phyloP scores from a whole-genome alignment of 2,113 vertebrate species.

The Climacteris rufus region DNA sequence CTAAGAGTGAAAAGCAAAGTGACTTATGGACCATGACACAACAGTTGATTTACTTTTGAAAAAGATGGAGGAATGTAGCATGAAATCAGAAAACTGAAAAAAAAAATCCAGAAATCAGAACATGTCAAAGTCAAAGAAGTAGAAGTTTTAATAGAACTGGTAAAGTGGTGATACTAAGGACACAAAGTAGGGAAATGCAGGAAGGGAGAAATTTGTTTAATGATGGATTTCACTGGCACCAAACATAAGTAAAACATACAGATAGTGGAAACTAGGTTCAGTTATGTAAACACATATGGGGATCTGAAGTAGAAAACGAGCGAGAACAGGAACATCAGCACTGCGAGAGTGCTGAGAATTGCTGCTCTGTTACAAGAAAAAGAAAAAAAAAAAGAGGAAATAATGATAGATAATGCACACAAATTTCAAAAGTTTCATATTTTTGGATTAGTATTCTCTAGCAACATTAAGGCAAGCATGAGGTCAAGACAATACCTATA shows the following conservation, averaged over 20 bases:
- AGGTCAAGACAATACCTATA: not conserved
- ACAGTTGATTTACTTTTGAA: not conserved
- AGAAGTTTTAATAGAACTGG: not conserved
- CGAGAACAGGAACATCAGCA: not conserved
- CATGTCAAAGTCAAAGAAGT: not conserved
- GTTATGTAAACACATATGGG: not conserved
- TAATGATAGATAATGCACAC: not conserved
- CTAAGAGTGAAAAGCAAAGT: not conserved
- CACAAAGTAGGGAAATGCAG: not conserved
- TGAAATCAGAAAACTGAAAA: not conserved
- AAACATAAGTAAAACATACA: not conserved
- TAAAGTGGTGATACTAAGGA: not conserved
- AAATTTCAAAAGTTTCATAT: not conserved
- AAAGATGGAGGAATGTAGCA: not conserved
- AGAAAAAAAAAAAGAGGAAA: not conserved
- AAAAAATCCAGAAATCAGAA: not conserved
- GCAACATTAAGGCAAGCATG: not conserved
- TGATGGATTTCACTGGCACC: not conserved
- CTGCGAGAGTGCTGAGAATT: not conserved
- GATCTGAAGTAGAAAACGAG: not conserved
- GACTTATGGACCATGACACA: not conserved
- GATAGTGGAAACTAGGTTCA: not conserved
- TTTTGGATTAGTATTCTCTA: not conserved
- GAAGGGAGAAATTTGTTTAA: not conserved
- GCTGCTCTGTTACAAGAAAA: not conserved